Percentiles rank a stretch among this genome's conserved stretches.
Conservation (phyloP, 2,888 invertebrate species). For the Salticus scenicus region DNA sequence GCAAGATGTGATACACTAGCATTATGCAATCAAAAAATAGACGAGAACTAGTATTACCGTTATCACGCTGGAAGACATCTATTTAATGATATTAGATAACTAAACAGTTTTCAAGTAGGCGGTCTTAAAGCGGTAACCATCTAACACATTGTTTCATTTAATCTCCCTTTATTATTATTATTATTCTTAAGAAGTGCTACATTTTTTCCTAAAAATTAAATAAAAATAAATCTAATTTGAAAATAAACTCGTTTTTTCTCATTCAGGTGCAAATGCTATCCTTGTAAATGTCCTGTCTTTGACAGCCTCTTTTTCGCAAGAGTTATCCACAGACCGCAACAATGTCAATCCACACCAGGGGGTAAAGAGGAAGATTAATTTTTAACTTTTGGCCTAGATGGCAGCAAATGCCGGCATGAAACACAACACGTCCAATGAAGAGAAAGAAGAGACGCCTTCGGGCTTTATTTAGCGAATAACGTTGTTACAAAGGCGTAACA, state of each 20-base stretch:
- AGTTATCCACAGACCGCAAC: background rate
- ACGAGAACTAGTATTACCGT: constrained; percentile 9
- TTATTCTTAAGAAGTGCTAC: background rate
- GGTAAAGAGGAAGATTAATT: background rate
- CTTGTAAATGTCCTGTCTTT: background rate
- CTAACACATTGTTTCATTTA: background rate
- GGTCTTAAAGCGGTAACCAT: background rate
- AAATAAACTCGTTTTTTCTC: background rate
- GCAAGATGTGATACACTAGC: constrained; percentile 12
- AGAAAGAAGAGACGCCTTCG: background rate
- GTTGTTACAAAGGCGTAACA: background rate
- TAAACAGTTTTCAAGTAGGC: constrained; percentile 12
- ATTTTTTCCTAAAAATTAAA: background rate
- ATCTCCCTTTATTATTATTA: background rate
- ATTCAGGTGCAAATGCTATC: background rate
- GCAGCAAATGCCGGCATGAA: constrained; percentile 32
- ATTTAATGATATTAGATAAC: constrained; percentile 17
- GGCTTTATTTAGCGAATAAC: background rate
- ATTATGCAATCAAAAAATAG: constrained; percentile 5
- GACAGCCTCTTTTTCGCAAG: background rate
- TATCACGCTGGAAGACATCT: constrained; percentile 11
- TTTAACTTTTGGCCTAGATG: constrained; percentile 27
- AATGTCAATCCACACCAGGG: background rate
- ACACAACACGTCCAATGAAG: constrained; percentile 1
- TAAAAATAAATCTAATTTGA: background rate